Evolutionary conservation across 1,140 invertebrate species (phyloP).

Genomic region (Panagrolaimus sp.): DNA sequence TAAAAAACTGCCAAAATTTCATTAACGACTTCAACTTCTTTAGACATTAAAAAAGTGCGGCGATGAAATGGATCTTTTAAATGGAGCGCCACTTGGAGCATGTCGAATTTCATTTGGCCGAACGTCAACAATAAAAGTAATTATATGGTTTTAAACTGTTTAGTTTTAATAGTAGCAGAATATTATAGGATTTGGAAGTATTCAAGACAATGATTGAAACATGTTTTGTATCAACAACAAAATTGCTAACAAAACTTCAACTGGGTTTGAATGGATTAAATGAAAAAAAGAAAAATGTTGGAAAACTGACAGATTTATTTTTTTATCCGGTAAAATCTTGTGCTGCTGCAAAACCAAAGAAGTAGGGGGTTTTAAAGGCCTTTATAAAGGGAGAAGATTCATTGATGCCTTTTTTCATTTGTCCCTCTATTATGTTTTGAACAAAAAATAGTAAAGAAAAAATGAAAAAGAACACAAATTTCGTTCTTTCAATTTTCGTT

Average conservation of each 20-base stretch:
- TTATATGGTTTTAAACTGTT: too few species aligned
- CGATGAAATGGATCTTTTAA: constrained; percentile 73
- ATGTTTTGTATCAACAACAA: constrained; percentile 30
- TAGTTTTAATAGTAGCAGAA: too few species aligned
- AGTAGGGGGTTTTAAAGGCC: constrained; percentile 14
- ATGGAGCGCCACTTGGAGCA: constrained; percentile 82
- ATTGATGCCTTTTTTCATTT: too few species aligned
- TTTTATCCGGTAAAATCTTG: constrained; percentile 92
- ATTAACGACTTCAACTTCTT: too few species aligned
- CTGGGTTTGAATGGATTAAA: not conserved
- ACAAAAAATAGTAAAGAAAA: too few species aligned
- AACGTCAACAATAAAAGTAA: constrained; percentile 72
- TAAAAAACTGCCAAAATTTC: too few species aligned
- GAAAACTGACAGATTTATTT: constrained; percentile 65
- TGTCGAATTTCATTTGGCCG: constrained; percentile 88
- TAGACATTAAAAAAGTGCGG: constrained; percentile 72
- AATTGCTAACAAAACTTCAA: not conserved
- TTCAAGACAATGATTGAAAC: constrained; percentile 33
- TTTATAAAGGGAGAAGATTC: too few species aligned
- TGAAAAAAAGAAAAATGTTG: not conserved
- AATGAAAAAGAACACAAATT: too few species aligned
- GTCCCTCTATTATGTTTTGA: too few species aligned
- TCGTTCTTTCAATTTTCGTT: too few species aligned
- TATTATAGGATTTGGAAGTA: constrained; percentile 34
- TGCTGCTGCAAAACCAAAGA: constrained; percentile 67